Evolutionary conservation across 2,888 invertebrate species (phyloP), one percentile per base, ranked within the genome.

Genomic region (Alentia gelatinosa): DNA sequence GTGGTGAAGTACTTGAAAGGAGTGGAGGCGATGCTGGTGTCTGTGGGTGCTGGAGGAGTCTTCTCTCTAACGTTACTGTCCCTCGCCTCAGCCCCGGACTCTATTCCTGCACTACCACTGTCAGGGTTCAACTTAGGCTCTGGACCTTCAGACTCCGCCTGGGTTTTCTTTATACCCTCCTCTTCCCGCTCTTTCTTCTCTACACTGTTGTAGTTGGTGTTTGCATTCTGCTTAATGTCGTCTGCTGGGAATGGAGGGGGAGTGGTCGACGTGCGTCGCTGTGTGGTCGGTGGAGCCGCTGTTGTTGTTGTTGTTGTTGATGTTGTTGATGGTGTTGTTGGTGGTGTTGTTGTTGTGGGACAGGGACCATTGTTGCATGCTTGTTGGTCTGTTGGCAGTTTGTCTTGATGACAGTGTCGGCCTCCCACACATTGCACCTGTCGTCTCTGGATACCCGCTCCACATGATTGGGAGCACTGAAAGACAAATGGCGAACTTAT

Each of bases 401-500:
- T 91, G 15, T 92, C 93, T 23, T 91, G 91, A 89, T 94, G 94
- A 94, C 95, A 95, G 0, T 90, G 91, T 33, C 92, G 86, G 23
- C 94, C 93, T 0, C 94, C 94, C 0, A 92, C 91, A 92, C 96
- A 96, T 75, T 93, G 94, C n/a, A 96, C 96, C 42, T 94, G 94
- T 7, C 96, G 94, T 50, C 94, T 94, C 93, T 96, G 96, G 12
- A 95, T 94, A 0, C 96, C 96, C 1, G 94, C 94, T 7, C 96
- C 96, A 93, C 96, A 96, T 0, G 94, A 94, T 15, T 94, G 93
- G 3, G 95, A 93, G 91, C 96, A 96, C 95, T 95, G 93, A 1
- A 93, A 94, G 26, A 63, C 26, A 0, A 50, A 83, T 26, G 30
- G n/a, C n/a, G n/a, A n/a, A n/a, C n/a, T n/a, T n/a, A n/a, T n/a